A percentile compares a stretch with the other conserved stretches of the same genome.
phyloP scores from a whole-genome alignment of 2,888 invertebrate genomes.

The Ochropleura plecta region DNA sequence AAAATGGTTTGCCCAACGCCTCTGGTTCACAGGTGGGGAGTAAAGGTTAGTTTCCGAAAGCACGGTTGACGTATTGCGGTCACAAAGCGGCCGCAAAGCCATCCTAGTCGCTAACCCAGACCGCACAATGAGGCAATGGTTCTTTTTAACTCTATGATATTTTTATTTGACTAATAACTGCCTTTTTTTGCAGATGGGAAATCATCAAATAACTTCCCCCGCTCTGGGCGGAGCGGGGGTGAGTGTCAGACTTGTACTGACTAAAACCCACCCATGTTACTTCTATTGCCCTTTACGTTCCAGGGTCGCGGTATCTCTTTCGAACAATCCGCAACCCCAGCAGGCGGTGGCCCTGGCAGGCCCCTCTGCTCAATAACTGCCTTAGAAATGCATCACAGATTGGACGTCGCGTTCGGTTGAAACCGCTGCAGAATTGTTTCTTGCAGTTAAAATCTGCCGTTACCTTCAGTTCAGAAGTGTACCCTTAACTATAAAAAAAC shows the following conservation, averaged over 20 bases:
- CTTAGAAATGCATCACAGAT: no score
- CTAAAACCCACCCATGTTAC: no score
- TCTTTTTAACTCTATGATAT: neutral
- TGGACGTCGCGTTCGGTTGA: no score
- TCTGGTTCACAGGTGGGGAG: neutral
- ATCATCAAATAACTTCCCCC: no score
- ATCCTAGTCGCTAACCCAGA: neutral
- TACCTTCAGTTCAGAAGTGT: neutral
- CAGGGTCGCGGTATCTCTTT: no score
- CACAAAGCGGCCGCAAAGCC: neutral
- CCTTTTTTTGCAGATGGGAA: no score
- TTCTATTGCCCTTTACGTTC: no score
- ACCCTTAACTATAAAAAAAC: neutral
- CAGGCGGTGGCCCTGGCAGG: no score
- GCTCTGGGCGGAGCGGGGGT: no score
- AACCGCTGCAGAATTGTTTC: neutral
- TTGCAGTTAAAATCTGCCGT: neutral
- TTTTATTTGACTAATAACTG: neutral
- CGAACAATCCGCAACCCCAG: no score
- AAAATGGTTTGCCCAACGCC: neutral
- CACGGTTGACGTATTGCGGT: neutral
- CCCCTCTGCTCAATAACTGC: no score
- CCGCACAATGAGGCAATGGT: neutral
- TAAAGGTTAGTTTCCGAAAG: neutral
- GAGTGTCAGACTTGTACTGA: no score